Conservation (phyloP, 2,888 invertebrate species). For the Bembecia ichneumoniformis region DNA sequence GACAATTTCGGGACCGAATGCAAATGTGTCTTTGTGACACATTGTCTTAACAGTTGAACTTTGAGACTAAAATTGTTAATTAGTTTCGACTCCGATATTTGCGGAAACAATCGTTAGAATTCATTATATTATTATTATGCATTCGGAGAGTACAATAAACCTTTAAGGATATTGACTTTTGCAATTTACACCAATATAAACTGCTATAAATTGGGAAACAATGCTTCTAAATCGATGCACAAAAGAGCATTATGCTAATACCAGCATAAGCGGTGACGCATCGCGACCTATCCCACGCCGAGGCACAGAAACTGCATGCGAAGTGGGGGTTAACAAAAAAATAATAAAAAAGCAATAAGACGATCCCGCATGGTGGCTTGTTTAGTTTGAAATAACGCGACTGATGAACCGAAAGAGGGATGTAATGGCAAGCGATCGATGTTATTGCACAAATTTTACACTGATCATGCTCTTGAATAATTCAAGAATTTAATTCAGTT, state of each 20-base stretch:
- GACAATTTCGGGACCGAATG: conserved; percentile 27
- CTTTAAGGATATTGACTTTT: background rate
- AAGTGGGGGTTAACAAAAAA: conserved; percentile 54
- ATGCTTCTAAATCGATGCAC: conserved; percentile 29
- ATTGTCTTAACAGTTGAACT: conserved; percentile 41
- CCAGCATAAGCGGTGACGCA: conserved; percentile 57
- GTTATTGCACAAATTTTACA: background rate
- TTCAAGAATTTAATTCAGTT: no score
- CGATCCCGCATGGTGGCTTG: conserved; percentile 69
- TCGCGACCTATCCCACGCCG: conserved; percentile 67
- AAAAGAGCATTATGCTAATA: conserved; percentile 66
- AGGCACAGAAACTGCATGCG: conserved; percentile 57
- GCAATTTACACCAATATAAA: conserved; percentile 19
- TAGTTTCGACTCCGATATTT: conserved; percentile 34
- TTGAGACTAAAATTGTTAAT: conserved; percentile 37
- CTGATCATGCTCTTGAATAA: background rate
- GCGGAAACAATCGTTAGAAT: conserved; percentile 24
- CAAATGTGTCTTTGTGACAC: conserved; percentile 57
- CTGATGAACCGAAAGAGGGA: conserved; percentile 58
- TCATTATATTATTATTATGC: background rate
- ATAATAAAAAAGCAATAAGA: conserved; percentile 71
- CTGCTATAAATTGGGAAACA: conserved; percentile 44
- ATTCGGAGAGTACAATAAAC: background rate
- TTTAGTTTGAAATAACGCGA: conserved; percentile 62
- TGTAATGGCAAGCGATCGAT: conserved; percentile 6